Evolutionary conservation across 2,113 vertebrate species (phyloP).

Genomic region (Xiphias gladius): DNA sequence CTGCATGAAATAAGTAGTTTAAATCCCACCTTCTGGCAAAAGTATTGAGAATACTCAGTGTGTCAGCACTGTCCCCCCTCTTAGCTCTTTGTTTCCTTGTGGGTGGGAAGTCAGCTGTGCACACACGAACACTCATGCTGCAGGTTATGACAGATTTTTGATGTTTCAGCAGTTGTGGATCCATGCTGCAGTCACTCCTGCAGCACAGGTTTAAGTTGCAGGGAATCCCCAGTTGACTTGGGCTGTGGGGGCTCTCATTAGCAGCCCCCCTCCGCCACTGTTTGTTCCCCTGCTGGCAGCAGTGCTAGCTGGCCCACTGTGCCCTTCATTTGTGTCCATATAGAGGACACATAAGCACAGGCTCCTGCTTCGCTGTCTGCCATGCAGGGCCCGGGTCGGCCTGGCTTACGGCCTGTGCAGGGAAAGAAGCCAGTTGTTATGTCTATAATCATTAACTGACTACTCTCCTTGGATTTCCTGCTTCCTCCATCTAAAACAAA

Average conservation of each 20-base stretch:
- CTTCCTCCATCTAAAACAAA: constrained; percentile 81
- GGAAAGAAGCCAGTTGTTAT: constrained; percentile 79
- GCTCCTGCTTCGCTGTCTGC: constrained; percentile 36
- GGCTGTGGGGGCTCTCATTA: constrained; percentile 48
- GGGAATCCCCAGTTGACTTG: constrained; percentile 74
- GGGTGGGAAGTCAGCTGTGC: constrained; percentile 49
- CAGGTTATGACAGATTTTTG: constrained; percentile 54
- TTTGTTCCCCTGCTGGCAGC: constrained; percentile 46
- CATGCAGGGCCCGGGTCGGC: constrained; percentile 56
- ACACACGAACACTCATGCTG: constrained; percentile 51
- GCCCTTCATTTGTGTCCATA: constrained; percentile 70
- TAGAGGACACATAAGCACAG: constrained; percentile 58
- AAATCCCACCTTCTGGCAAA: constrained; percentile 18
- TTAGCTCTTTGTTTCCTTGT: constrained; percentile 51
- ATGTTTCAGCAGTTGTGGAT: constrained; percentile 72
- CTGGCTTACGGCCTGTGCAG: constrained; percentile 58
- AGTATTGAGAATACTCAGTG: constrained; percentile 33
- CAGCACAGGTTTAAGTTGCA: constrained; percentile 56
- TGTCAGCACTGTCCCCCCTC: constrained; percentile 43
- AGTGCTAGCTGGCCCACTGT: constrained; percentile 32
- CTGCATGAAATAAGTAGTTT: not conserved
- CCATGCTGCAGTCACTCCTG: constrained; percentile 49
- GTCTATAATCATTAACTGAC: constrained; percentile 84
- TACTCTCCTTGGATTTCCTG: constrained; percentile 82
- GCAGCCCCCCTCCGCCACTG: constrained; percentile 18